phyloP scores from a whole-genome alignment of 2,888 invertebrate species.

The Holacanthella duospinosa region DNA sequence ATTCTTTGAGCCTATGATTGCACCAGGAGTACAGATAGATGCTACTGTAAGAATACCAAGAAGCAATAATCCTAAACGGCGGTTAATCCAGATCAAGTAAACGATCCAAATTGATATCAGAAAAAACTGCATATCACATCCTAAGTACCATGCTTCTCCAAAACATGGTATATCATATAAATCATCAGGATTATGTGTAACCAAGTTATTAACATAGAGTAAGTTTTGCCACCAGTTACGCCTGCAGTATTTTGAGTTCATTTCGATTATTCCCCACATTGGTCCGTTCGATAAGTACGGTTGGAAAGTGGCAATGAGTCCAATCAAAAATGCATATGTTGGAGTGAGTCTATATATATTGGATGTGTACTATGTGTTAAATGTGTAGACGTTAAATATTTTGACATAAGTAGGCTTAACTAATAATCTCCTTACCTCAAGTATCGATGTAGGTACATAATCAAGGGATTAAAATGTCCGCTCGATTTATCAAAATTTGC shows the following conservation, averaged over 20 bases:
- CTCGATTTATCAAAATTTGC: constrained; percentile 31
- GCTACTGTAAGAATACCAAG: constrained; percentile 42
- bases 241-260: constrained; percentile 28
- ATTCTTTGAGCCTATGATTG: constrained; percentile 15
- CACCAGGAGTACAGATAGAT: constrained; percentile 13
- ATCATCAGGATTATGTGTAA: constrained; percentile 20
- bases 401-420: no score
- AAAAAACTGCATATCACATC: constrained; percentile 35
- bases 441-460: constrained; percentile 36
- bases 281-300: constrained; percentile 41
- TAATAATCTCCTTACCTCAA: constrained; percentile 28
- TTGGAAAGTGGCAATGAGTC: constrained; percentile 39
- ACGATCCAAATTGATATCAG: constrained; percentile 26
- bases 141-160: constrained; percentile 33
- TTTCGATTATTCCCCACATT: constrained; percentile 39
- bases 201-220: constrained; percentile 37
- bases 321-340: constrained; percentile 40
- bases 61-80: constrained; percentile 48
- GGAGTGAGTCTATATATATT: constrained; percentile 40
- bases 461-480: constrained; percentile 32
- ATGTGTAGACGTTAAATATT: no score
- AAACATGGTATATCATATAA: constrained; percentile 18
- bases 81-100: constrained; percentile 36
- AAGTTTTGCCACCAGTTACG: constrained; percentile 37
- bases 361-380: neutral